Conservation (phyloP, 1,140 invertebrate genomes). For the Hesperophylax magnus region DNA sequence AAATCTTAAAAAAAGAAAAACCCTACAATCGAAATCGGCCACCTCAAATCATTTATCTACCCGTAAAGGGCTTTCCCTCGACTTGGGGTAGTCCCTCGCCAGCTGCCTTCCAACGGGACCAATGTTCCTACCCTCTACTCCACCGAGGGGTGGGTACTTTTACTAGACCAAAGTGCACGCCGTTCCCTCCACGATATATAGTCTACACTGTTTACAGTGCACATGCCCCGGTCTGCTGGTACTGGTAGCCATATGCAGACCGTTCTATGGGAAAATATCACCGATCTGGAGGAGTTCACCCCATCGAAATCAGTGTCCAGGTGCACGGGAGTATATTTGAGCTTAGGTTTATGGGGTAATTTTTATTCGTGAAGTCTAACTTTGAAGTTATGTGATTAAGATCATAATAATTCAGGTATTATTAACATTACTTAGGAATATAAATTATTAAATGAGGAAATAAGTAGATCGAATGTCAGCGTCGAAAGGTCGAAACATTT, state of each 20-base stretch:
- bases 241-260: neutral
- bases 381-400: neutral
- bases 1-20: neutral
- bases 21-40: neutral
- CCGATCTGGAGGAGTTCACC: conserved; percentile 1
- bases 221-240: neutral
- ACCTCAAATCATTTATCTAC: neutral
- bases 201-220: neutral
- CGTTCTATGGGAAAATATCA: conserved; percentile 41
- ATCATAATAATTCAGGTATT: too few relatives aligned
- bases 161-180: neutral
- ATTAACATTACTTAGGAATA: neutral
- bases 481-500: neutral
- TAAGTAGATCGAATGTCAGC: neutral
- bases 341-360: neutral
- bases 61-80: neutral
- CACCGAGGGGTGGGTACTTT: neutral
- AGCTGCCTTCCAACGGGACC: neutral
- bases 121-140: neutral
- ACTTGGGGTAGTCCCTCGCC: neutral
- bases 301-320: conserved; percentile 13
- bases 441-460: neutral
- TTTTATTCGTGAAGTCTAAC: neutral
- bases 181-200: neutral
- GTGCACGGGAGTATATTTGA: neutral